Percentiles rank a stretch among this genome's conserved stretches.
Evolutionary conservation across 1,140 invertebrate genomes (phyloP).

Genomic region (Megalonaias nervosa): DNA sequence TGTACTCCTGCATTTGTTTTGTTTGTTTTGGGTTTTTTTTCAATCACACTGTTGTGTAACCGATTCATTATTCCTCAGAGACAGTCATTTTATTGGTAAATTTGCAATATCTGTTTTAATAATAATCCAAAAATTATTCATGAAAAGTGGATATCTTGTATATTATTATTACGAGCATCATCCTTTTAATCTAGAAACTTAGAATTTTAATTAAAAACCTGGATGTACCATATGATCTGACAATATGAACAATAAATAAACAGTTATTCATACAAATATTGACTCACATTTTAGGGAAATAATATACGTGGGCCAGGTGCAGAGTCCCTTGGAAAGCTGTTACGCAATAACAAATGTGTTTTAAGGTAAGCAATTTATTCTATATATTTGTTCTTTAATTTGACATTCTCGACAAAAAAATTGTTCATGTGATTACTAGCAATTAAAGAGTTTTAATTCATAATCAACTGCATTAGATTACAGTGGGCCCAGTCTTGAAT

Average conservation of each 20-base stretch:
- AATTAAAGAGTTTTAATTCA: background rate
- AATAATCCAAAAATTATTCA: too few relatives aligned
- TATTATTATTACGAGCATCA: too few relatives aligned
- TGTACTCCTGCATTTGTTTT: too few relatives aligned
- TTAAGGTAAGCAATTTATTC: conserved; percentile 51
- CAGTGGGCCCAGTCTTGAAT: too few relatives aligned
- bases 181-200: too few relatives aligned
- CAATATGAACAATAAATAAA: background rate
- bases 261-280: background rate
- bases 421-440: background rate
- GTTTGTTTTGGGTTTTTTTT: too few relatives aligned
- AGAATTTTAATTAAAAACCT: too few relatives aligned
- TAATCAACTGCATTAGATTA: background rate
- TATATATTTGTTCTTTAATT: background rate
- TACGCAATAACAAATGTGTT: conserved; percentile 63
- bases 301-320: conserved; percentile 66
- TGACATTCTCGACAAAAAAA: background rate
- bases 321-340: conserved; percentile 65
- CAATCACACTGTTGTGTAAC: too few relatives aligned
- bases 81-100: too few relatives aligned
- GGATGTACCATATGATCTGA: background rate
- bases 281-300: conserved; percentile 62
- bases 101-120: too few relatives aligned
- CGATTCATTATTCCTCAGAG: too few relatives aligned
- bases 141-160: too few relatives aligned